These are phyloP conservation scores for Ivindomyrus marchei DNA, from an alignment of 2,113 vertebrate species.

Conservation along the genomic window DNA sequence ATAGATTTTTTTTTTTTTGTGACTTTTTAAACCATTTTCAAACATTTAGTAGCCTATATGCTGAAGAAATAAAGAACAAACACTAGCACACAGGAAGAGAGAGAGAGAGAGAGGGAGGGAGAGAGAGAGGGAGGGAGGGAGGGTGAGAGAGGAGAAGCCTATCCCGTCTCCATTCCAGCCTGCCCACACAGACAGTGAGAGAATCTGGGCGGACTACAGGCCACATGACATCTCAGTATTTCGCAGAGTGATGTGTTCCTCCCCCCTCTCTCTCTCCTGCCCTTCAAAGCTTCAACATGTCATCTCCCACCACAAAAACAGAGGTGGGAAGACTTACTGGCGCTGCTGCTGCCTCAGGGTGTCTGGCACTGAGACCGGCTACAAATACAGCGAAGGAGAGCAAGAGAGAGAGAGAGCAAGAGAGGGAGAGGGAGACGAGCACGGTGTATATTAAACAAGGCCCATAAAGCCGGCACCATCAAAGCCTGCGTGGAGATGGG, in stretches of 20 bases:
- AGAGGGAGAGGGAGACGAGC: slow-evolving; percentile 41
- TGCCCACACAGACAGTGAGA: slow-evolving; percentile 66
- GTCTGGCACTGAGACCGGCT: slow-evolving; percentile 74
- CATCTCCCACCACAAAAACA: slow-evolving; percentile 78
- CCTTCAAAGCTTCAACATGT: slow-evolving; percentile 76
- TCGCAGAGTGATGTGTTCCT: slow-evolving; percentile 64
- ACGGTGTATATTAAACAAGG: slow-evolving; percentile 50
- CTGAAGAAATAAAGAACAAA: neutral
- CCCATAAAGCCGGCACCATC: slow-evolving; percentile 54
- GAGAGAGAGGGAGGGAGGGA: slow-evolving; percentile 35
- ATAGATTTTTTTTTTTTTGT: neutral
- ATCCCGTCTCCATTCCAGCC: slow-evolving; percentile 67
- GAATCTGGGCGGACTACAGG: slow-evolving; percentile 62
- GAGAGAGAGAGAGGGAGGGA: slow-evolving; percentile 15
- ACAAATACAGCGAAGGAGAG: slow-evolving; percentile 64
- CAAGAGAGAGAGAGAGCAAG: slow-evolving; percentile 28
- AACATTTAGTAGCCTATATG: neutral
- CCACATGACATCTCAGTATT: slow-evolving; percentile 66
- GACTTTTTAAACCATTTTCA: neutral
- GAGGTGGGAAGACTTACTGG: slow-evolving; percentile 79
- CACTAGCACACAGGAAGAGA: slow-evolving; percentile 23
- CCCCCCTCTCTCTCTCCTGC: slow-evolving; percentile 55
- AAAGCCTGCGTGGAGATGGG: slow-evolving; percentile 46
- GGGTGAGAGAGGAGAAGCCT: slow-evolving; percentile 31
- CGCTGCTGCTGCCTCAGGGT: slow-evolving; percentile 75